Conservation (phyloP, 2,888 invertebrate species). For the Mimas tiliae region DNA sequence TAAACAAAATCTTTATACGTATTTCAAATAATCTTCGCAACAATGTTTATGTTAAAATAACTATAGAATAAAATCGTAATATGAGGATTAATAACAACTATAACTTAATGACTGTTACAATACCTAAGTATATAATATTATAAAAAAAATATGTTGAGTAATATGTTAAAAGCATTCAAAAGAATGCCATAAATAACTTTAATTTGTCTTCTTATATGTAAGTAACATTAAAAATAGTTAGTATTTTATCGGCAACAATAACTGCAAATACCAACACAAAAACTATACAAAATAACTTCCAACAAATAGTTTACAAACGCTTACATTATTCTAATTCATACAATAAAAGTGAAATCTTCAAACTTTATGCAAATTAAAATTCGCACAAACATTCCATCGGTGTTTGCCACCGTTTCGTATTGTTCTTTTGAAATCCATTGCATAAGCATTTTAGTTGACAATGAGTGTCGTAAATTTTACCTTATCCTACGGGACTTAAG, state of each 20-base stretch:
- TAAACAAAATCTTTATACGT: no score
- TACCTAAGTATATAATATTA: no score
- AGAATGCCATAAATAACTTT: background rate
- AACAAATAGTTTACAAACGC: conserved; percentile 51
- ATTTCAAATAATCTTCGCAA: no score
- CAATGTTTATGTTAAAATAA: no score
- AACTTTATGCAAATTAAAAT: conserved; percentile 69
- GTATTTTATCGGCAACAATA: conserved; percentile 1
- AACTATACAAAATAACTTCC: conserved; percentile 30
- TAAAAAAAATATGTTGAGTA: no score
- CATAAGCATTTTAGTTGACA: conserved; percentile 59
- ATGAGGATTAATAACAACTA: background rate
- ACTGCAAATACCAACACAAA: background rate
- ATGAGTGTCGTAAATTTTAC: conserved; percentile 67
- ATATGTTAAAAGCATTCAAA: no score
- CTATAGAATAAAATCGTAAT: no score
- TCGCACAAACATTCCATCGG: conserved; percentile 61
- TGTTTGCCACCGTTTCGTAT: conserved; percentile 45
- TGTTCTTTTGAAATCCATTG: conserved; percentile 51
- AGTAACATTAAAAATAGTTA: background rate
- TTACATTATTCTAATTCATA: conserved; percentile 57
- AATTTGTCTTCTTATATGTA: background rate
- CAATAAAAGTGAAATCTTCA: conserved; percentile 77
- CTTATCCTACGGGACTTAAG: conserved; percentile 51
- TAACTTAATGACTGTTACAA: no score